These are phyloP conservation scores for Myathropa florea DNA, from an alignment of 2,888 invertebrate genomes.

Conservation along the genomic window DNA sequence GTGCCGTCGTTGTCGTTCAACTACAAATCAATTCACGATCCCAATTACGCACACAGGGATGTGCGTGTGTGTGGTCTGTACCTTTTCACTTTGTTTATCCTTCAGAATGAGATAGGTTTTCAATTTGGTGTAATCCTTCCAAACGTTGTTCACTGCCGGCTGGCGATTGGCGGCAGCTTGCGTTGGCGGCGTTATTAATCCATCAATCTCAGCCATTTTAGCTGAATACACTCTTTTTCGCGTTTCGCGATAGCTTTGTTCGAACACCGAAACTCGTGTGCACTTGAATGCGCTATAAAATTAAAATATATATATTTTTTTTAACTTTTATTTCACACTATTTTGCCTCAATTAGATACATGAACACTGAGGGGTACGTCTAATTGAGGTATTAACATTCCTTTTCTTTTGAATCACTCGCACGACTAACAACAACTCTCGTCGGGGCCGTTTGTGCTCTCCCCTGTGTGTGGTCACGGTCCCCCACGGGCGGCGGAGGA, in stretches of 20 bases:
- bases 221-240: not conserved
- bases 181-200: constrained; percentile 63
- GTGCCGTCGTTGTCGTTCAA: not conserved
- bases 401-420: constrained; percentile 39
- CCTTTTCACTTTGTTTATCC: constrained; percentile 78
- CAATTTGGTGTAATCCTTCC: constrained; percentile 79
- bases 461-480: not conserved
- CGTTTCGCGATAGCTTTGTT: too few relatives aligned
- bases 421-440: constrained; percentile 14
- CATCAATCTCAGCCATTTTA: constrained; percentile 73
- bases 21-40: not conserved
- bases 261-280: not conserved
- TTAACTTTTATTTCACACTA: constrained; percentile 12
- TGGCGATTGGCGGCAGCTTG: constrained; percentile 40
- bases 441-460: not conserved
- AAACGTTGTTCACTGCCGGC: constrained; percentile 73
- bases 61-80: constrained; percentile 39
- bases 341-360: constrained; percentile 33
- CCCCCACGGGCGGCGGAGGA: not conserved
- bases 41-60: not conserved
- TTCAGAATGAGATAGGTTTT: constrained; percentile 79
- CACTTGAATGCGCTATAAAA: constrained; percentile 13
- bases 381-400: constrained; percentile 61
- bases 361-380: constrained; percentile 14
- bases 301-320: not conserved